phyloP scores from a whole-genome alignment of 2,113 vertebrate genomes.

The Coregonus clupeaformis region DNA sequence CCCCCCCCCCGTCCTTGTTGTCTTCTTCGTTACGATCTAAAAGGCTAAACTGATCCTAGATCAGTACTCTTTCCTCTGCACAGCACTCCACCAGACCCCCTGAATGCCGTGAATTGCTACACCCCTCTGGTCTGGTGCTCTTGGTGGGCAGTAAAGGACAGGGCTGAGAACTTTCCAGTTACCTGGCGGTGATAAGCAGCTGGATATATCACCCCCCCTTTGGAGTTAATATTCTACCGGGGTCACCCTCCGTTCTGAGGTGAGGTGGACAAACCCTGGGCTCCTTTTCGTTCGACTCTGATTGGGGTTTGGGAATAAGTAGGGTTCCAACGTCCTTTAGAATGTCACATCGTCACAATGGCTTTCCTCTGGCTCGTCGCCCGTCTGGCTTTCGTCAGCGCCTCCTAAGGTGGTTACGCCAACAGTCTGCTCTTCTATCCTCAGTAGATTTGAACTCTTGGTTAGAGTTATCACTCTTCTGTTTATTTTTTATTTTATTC shows the following conservation, averaged over 20 bases:
- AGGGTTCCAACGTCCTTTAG: background rate
- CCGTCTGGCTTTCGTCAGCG: conserved; percentile 65
- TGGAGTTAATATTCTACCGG: conserved; percentile 12
- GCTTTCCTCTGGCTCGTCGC: conserved; percentile 73
- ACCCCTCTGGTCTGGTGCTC: background rate
- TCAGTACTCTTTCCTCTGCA: no score
- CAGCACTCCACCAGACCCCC: no score
- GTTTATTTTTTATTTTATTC: no score
- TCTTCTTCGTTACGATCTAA: no score
- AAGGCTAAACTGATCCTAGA: no score
- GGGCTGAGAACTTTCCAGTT: conserved; percentile 12
- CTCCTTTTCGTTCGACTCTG: conserved; percentile 27
- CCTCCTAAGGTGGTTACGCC: conserved; percentile 57
- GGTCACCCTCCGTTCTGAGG: background rate
- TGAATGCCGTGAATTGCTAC: background rate
- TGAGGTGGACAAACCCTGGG: background rate
- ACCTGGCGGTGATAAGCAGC: conserved; percentile 51
- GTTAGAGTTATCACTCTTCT: no score
- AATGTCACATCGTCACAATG: conserved; percentile 51
- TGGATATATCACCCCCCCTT: conserved; percentile 10
- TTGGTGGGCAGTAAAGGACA: background rate
- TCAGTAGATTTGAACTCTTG: no score
- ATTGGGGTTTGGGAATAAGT: conserved; percentile 36
- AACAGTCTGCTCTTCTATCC: no score
- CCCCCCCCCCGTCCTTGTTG: no score